phyloP scores from a whole-genome alignment of 2,113 vertebrate genomes.

The Excalfactoria chinensis region DNA sequence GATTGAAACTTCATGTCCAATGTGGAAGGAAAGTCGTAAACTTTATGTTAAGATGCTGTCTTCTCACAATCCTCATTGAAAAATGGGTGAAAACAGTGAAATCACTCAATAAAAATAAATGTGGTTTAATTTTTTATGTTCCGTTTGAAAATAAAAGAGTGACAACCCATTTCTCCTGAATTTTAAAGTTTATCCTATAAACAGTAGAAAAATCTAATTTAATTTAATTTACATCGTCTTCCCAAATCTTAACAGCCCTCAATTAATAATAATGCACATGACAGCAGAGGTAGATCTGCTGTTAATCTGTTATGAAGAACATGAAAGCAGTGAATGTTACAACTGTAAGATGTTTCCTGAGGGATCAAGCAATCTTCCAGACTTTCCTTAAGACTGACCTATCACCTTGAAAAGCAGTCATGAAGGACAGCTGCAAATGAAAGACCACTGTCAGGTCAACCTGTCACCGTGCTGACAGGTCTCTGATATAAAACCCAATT shows the following conservation, averaged over 20 bases:
- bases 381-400: slow-evolving; percentile 73
- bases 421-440: slow-evolving; percentile 71
- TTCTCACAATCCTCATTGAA: not conserved
- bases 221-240: slow-evolving; percentile 65
- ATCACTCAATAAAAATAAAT: not conserved
- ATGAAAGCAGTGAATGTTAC: slow-evolving; percentile 75
- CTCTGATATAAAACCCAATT: slow-evolving; percentile 87
- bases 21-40: not conserved
- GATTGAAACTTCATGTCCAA: not conserved
- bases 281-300: slow-evolving; percentile 67
- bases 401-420: slow-evolving; percentile 79
- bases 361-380: slow-evolving; percentile 66
- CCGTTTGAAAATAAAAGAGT: slow-evolving; percentile 14
- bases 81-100: not conserved
- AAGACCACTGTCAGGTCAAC: slow-evolving; percentile 73
- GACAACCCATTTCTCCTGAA: not conserved
- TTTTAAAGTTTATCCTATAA: slow-evolving; percentile 14
- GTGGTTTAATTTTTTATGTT: not conserved
- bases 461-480: slow-evolving; percentile 74
- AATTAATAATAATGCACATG: slow-evolving; percentile 72
- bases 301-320: slow-evolving; percentile 70
- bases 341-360: slow-evolving; percentile 66
- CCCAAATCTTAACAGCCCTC: slow-evolving; percentile 72
- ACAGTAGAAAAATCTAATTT: slow-evolving; percentile 50
- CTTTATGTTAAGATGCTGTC: not conserved